phyloP scores from a whole-genome alignment of 1,140 invertebrate species.

The Nephotettix cincticeps region DNA sequence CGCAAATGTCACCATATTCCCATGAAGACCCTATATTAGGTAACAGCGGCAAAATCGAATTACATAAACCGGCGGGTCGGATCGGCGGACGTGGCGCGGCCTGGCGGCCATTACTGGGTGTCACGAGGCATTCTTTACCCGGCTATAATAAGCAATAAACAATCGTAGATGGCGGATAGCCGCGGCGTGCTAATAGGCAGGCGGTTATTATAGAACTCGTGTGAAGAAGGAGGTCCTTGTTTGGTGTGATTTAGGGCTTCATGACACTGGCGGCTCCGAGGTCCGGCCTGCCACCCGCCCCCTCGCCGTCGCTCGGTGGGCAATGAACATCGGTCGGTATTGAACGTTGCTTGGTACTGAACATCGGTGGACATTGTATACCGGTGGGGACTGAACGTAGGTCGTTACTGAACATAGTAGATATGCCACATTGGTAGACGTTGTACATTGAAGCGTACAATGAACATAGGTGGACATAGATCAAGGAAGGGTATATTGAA shows the following conservation, averaged over 20 bases:
- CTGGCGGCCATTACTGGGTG: neutral
- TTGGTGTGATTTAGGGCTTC: conserved; percentile 14
- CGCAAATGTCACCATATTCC: no score
- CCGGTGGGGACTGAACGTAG: no score
- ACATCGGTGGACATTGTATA: no score
- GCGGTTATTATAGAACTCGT: conserved; percentile 8
- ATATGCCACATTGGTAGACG: no score
- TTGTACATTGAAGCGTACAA: no score
- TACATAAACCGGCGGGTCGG: conserved; percentile 7
- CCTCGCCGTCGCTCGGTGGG: no score
- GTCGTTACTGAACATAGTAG: no score
- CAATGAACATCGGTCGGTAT: no score
- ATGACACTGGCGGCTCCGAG: neutral
- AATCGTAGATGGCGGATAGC: conserved; percentile 18
- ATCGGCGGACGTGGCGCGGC: neutral
- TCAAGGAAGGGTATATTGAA: no score
- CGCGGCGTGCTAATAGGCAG: conserved; percentile 9
- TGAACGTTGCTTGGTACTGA: no score
- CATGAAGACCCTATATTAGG: no score
- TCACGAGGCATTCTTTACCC: neutral
- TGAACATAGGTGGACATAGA: no score
- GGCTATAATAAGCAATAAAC: conserved; percentile 22
- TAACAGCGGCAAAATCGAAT: conserved; percentile 14
- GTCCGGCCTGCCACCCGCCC: neutral
- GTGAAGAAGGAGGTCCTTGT: conserved; percentile 15